Base-by-base conservation (phyloP, 2,888 invertebrate species). In the Acleris holmiana region DNA sequence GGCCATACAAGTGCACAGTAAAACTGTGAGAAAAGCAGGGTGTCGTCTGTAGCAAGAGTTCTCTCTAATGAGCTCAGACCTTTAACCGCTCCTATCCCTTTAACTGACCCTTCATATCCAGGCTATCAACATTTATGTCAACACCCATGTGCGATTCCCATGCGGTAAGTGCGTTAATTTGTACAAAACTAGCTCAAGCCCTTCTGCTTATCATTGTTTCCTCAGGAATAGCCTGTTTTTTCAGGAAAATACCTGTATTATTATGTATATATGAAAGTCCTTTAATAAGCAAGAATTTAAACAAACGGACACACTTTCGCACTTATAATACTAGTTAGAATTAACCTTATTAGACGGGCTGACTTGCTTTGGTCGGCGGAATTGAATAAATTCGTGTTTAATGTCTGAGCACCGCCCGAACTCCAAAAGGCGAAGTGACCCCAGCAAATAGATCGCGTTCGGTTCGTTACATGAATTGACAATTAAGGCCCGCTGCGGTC, bases 11-110 rank as follows among this genome's bases (percentile, higher is more conserved):
- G 75, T 72, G 73, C 74, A 72, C 76, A 74, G 77, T 77, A 77
- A 72, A 76, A 83, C 76, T 79, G 81, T 88, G 87, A 83, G 86
- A 88, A 86, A 82, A 82, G 83, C 86, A 88, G 86, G 84, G 77
- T 82, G 85, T 71, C 77, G 73, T 70, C 69, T 75, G 78, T 78
- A 76, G 76, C 75, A 77, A 80, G 77, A 80, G 78, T 79, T 71
- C 76, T 73, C 69, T 55, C 73, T 83, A 86, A 85, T 83, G 80
- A 82, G 78, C 83, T 79, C 82, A 84, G 83, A 79, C 76, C 77
- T 82, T 85, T 82, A 80, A 78, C 82, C 81, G 80, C 76, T 80
- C 81, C 53, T 59, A 59, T 80, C 79, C 77, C 79, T 29, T 29
- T 29, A 29, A 8, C 29, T 29, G 68, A 71, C 70, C 70, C 67